phyloP scores from a whole-genome alignment of 2,888 invertebrate genomes.

The Apomyelois bistriatella region DNA sequence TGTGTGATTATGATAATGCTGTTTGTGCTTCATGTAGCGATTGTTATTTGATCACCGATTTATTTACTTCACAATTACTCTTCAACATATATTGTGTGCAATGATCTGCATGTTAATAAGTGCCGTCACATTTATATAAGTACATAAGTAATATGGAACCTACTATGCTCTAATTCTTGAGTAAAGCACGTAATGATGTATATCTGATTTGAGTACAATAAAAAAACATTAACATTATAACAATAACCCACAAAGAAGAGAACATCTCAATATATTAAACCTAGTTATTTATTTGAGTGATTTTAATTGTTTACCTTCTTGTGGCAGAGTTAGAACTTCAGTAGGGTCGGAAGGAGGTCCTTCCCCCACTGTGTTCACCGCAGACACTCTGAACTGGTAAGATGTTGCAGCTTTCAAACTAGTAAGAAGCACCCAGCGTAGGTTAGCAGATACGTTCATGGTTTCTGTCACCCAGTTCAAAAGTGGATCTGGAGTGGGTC shows the following conservation, averaged over 20 bases:
- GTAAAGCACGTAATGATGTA: no score
- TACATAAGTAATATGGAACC: no score
- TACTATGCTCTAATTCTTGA: no score
- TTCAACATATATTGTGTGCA: neutral
- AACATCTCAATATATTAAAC: no score
- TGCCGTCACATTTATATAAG: no score
- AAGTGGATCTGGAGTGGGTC: slow-evolving; percentile 91
- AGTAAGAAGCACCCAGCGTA: slow-evolving; percentile 88
- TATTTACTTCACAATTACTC: neutral
- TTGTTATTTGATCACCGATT: neutral
- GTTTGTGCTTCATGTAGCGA: neutral
- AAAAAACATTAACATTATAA: no score
- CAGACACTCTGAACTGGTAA: slow-evolving; percentile 98
- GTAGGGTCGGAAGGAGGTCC: slow-evolving; percentile 95
- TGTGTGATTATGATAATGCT: slow-evolving; percentile 1
- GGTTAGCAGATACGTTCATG: slow-evolving; percentile 89
- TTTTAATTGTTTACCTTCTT: slow-evolving; percentile 89
- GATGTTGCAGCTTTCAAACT: slow-evolving; percentile 96
- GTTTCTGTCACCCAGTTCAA: slow-evolving; percentile 94
- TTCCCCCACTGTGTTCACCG: slow-evolving; percentile 97
- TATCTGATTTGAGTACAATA: no score
- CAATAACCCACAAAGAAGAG: no score
- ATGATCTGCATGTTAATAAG: no score
- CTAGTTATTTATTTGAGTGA: no score
- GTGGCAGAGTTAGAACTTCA: slow-evolving; percentile 93